phyloP scores from a whole-genome alignment of 2,113 vertebrate species.

The Aphyosemion australe region DNA sequence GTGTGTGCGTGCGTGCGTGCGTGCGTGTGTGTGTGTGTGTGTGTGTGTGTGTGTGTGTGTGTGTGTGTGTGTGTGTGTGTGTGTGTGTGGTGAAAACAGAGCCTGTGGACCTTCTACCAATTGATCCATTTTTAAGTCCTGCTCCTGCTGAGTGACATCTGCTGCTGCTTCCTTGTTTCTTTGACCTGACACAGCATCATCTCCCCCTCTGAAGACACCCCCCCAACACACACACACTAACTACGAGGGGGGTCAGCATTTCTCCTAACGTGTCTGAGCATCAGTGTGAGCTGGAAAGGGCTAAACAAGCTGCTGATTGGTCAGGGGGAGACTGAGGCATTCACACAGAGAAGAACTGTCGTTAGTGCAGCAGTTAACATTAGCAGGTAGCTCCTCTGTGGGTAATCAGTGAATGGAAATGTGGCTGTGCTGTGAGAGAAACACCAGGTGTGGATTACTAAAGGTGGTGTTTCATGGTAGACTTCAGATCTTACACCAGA shows the following conservation, averaged over 20 bases:
- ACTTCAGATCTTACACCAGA: too few relatives aligned
- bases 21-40: slow-evolving; percentile 16
- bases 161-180: background rate
- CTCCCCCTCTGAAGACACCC: slow-evolving; percentile 1
- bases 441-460: background rate
- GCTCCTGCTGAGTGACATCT: slow-evolving; percentile 12
- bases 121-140: slow-evolving; percentile 22
- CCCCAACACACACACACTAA: background rate
- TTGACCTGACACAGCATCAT: slow-evolving; percentile 1
- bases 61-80: slow-evolving; percentile 10
- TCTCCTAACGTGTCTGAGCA: background rate
- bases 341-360: background rate
- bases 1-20: slow-evolving; percentile 20
- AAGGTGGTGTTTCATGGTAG: background rate
- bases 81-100: slow-evolving; percentile 19
- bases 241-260: background rate
- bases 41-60: slow-evolving; percentile 11
- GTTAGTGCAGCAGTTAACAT: slow-evolving; percentile 30
- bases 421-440: background rate
- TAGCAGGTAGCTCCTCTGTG: slow-evolving; percentile 14
- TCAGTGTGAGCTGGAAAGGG: background rate
- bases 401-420: slow-evolving; percentile 30
- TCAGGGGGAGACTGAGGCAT: background rate
- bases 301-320: background rate
- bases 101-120: slow-evolving; percentile 26